phyloP scores from a whole-genome alignment of 1,140 invertebrate genomes.

The Brachionus sp. region DNA sequence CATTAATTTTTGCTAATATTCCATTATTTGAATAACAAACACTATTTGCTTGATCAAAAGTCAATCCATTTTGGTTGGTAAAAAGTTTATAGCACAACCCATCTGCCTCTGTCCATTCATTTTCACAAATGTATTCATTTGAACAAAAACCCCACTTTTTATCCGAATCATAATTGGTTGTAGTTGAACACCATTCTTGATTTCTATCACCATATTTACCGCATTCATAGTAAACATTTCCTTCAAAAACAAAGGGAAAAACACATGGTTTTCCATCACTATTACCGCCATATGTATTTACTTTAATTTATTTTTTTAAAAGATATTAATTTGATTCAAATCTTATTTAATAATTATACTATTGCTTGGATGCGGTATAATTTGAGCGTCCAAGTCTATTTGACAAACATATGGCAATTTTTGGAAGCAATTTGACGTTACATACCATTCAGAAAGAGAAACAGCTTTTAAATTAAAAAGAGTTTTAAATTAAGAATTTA shows the following conservation, averaged over 20 bases:
- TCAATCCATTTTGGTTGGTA: neutral
- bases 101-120: neutral
- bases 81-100: neutral
- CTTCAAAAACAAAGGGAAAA: constrained; percentile 47
- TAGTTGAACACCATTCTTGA: constrained; percentile 47
- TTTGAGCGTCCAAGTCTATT: constrained; percentile 9
- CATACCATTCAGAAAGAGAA: neutral
- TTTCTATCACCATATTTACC: neutral
- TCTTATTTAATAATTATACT: constrained; percentile 9
- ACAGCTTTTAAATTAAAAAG: neutral
- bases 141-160: constrained; percentile 47
- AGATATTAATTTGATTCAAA: neutral
- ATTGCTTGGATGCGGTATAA: constrained; percentile 40
- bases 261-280: constrained; percentile 45
- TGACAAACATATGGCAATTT: constrained; percentile 22
- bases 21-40: neutral
- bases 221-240: constrained; percentile 46
- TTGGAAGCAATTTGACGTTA: constrained; percentile 30
- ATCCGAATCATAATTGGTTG: constrained; percentile 47
- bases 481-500: neutral
- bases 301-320: neutral
- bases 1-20: neutral
- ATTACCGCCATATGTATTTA: constrained; percentile 14
- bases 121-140: neutral
- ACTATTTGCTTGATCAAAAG: constrained; percentile 8